Base-by-base conservation (phyloP, 2,113 vertebrate species). In the Narcine bancroftii region DNA sequence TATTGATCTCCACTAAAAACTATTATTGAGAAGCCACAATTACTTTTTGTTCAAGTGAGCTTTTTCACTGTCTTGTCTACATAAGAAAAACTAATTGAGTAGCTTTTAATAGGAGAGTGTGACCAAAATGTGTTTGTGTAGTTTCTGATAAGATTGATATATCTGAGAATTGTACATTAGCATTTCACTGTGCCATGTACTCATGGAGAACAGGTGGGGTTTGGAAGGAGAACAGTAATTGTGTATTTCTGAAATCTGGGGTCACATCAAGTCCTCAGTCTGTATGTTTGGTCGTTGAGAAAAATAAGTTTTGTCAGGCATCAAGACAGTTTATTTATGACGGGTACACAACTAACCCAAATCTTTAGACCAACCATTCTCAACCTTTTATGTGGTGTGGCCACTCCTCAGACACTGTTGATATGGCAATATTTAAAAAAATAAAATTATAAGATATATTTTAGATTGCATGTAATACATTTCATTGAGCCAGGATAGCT, bases 1-100 rank as follows among this genome's bases (percentile, higher is more conserved):
- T 71, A 71, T 71, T 47, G 89, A 91, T 91, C 65, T 91, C 89
- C 42, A 69, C 42, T 71, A 47, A 69, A 69, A 91, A 60, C 60
- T 69, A 87, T 3, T 85, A 91, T 65, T 66, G 65, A 21, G 36
- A n/a, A 42, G 65, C n/a, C 50, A 36, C 81, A 91, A 91, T 47
- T 39, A 47, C 1, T 66, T 39, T 42, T 91, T 69, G 66, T 42
- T 69, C 89, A 91, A 69, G 63, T 45, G 63, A 11, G 39, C 42
- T 91, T 66, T 26, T 91, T 47, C 45, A 66, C 66, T 3, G 3
- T 39, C 63, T n/a, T 47, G 39, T 47, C 63, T 69, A 91, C 45
- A 33, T 69, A 33, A 69, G 39, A 69, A 91, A 69, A 89, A 45
- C 5, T 65, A 71, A 91, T 33, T 69, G 26, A 47, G 39, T 17